These are phyloP conservation scores for Cirrhinus mrigala DNA, from an alignment of 2,797 vertebrate genomes.

Conservation along the genomic window DNA sequence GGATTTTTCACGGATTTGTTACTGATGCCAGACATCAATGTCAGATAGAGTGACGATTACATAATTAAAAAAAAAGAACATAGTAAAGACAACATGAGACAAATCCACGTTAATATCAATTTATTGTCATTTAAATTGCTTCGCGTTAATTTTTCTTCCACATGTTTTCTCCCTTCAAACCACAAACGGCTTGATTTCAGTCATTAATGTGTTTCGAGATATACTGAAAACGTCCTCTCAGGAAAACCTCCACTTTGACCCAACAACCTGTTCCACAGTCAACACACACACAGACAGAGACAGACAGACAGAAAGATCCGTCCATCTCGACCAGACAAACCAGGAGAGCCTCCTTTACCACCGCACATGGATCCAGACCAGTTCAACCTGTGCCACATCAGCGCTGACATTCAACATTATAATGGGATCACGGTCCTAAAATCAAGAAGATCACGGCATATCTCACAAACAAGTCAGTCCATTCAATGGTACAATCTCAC, in stretches of 20 bases:
- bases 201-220: conserved; percentile 63
- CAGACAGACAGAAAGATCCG: not conserved
- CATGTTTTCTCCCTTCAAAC: conserved; percentile 66
- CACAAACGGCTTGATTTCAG: conserved; percentile 69
- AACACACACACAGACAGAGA: conserved; percentile 29
- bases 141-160: conserved; percentile 73
- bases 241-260: conserved; percentile 49
- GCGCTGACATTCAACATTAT: conserved; percentile 36
- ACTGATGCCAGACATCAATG: conserved; percentile 67
- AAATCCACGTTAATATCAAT: conserved; percentile 79
- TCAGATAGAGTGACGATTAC: not conserved
- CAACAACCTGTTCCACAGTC: conserved; percentile 44
- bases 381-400: conserved; percentile 7
- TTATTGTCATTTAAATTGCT: conserved; percentile 80
- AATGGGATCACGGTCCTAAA: conserved; percentile 42
- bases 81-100: conserved; percentile 60
- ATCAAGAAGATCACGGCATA: conserved; percentile 22
- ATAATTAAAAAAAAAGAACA: not conserved
- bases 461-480: conserved; percentile 50
- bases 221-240: conserved; percentile 57
- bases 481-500: conserved; percentile 61
- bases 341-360: conserved; percentile 63
- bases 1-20: conserved; percentile 60
- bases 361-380: conserved; percentile 27
- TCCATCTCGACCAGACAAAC: conserved; percentile 35